Evolutionary conservation across 64 coral and sea anemone genomes (phyloP), one percentile per base, ranked within the genome.

Genomic region (Actinia tenebrosa): DNA sequence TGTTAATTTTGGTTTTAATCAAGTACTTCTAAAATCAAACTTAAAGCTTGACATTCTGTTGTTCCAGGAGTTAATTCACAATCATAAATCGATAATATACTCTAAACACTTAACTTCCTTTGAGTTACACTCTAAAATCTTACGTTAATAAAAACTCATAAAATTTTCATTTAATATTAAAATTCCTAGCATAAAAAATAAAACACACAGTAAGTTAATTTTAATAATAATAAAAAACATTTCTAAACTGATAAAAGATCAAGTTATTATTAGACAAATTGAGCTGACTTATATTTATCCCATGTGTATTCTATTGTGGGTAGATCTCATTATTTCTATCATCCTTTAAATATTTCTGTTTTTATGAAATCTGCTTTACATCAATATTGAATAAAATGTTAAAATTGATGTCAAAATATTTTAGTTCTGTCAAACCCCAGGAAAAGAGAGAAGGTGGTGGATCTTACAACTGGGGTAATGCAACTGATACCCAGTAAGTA

Each of bases 401-500:
- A 37, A 64, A 64, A n/a, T 71, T 3, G 23, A 27, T 84, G 20
- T 72, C 15, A 66, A 20, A 66, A 80, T 6, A 26, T 87, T 89
- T 53, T 23, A 94, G 93, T 50, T 90, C 85, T 79, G 89, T 94
- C 61, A 94, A 94, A 55, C 20, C 93, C 5, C 88, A 94, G 59
- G 93, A 94, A n/a, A 94, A 94, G 81, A 88, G 93, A 84, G 89
- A 94, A 53, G 93, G 93, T 50, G 93, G 93, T 59, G 93, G 93
- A 7, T 88, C 86, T 22, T 94, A 56, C 47, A 94, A 94, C 80
- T 94, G 93, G 93, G 92, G 93, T 15, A 94, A 77, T 85, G 83
- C 93, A 17, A 90, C 92, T 45, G 92, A 94, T 63, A 44, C 75
- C 46, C 79, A 81, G 79, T 81, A 81, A 81, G 79, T 81, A 53